phyloP scores from a whole-genome alignment of 2,888 invertebrate species.

The Metopia argyrocephala region DNA sequence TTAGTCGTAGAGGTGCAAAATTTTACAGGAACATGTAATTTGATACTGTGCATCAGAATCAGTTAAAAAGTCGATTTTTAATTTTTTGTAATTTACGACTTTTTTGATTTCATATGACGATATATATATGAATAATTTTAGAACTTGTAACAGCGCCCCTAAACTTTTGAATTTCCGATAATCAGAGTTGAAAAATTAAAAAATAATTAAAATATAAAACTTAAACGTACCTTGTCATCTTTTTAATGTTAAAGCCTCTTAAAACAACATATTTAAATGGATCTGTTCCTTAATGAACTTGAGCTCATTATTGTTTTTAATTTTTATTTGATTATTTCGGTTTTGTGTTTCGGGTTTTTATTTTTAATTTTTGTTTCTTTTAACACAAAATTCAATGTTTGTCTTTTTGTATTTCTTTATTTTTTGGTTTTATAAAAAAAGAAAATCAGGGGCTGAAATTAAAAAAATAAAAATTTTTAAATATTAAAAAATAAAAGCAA shows the following conservation, averaged over 20 bases:
- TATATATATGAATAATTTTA: too few relatives aligned
- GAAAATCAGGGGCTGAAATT: slow-evolving; percentile 44
- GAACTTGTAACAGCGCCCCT: too few relatives aligned
- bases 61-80: too few relatives aligned
- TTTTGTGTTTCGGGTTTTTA: slow-evolving; percentile 18
- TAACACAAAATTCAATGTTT: slow-evolving; percentile 53
- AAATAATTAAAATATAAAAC: not conserved
- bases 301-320: not conserved
- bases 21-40: too few relatives aligned
- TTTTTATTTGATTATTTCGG: not conserved
- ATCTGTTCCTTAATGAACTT: not conserved
- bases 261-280: slow-evolving; percentile 45
- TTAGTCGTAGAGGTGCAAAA: too few relatives aligned
- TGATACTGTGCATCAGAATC: too few relatives aligned
- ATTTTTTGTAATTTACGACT: too few relatives aligned
- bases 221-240: slow-evolving; percentile 54
- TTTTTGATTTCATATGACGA: too few relatives aligned
- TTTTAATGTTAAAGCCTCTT: slow-evolving; percentile 21
- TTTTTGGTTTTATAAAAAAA: slow-evolving; percentile 11
- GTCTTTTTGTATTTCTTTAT: slow-evolving; percentile 9
- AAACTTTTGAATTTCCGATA: not conserved
- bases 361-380: slow-evolving; percentile 35
- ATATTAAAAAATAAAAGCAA: slow-evolving; percentile 4
- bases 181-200: not conserved
- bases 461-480: slow-evolving; percentile 10